These are phyloP conservation scores for Phrynocephalus forsythii DNA, from an alignment of 2,797 vertebrate species.

Conservation along the genomic window DNA sequence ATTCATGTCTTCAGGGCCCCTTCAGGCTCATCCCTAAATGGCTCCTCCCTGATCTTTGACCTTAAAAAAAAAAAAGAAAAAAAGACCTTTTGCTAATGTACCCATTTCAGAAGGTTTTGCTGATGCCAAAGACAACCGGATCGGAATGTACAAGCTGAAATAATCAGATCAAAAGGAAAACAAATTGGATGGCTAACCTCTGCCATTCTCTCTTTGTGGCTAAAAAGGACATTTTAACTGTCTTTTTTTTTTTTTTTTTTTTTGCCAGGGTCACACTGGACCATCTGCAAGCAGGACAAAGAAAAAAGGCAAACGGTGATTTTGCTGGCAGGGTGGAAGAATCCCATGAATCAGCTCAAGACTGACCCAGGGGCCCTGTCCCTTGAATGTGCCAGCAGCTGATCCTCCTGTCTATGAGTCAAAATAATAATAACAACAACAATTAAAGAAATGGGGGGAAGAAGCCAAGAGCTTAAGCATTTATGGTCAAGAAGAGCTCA, in stretches of 20 bases:
- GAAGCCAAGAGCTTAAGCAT: no score
- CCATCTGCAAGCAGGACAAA: conserved; percentile 46
- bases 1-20: neutral
- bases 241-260: neutral
- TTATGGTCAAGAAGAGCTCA: no score
- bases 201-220: conserved; percentile 7
- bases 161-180: conserved; percentile 52
- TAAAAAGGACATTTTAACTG: conserved; percentile 47
- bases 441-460: no score
- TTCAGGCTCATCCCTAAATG: neutral
- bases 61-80: neutral
- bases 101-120: neutral
- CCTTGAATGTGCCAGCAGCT: conserved; percentile 10
- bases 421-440: neutral
- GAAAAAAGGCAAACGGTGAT: conserved; percentile 48
- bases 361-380: conserved; percentile 15
- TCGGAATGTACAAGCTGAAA: conserved; percentile 52
- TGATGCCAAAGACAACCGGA: conserved; percentile 8
- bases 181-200: conserved; percentile 19
- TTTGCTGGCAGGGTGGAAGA: conserved; percentile 17
- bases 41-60: conserved; percentile 12
- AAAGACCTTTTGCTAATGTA: conserved; percentile 39
- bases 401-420: neutral
- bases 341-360: conserved; percentile 27
- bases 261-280: conserved; percentile 50